Conservation (phyloP, 2,888 invertebrate genomes). For the Cryptus armator region DNA sequence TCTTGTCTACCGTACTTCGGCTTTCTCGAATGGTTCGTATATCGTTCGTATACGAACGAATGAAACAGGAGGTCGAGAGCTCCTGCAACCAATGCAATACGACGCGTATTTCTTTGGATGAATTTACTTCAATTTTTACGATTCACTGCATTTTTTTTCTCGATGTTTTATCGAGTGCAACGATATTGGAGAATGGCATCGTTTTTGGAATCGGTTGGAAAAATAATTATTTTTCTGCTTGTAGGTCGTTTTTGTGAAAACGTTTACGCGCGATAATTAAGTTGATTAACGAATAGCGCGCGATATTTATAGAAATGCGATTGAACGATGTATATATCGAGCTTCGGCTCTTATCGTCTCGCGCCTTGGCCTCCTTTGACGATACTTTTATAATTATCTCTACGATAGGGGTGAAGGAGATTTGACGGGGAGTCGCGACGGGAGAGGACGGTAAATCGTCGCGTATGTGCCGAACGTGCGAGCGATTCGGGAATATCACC, state of each 20-base stretch:
- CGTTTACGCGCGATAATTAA: too few species aligned
- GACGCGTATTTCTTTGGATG: background rate
- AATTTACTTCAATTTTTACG: constrained; percentile 5
- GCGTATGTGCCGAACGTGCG: constrained; percentile 50
- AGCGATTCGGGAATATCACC: constrained; percentile 56
- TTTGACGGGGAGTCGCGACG: background rate
- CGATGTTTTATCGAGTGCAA: too few species aligned
- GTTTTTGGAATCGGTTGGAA: too few species aligned
- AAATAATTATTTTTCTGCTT: too few species aligned
- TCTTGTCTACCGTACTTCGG: background rate
- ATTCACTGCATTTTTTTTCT: background rate
- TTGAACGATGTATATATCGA: background rate
- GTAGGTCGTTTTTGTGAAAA: too few species aligned
- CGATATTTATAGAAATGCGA: too few species aligned
- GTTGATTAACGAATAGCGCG: too few species aligned
- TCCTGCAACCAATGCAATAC: background rate
- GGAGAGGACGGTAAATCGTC: constrained; percentile 55
- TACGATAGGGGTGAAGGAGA: background rate
- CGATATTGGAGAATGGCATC: too few species aligned
- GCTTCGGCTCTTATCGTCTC: background rate
- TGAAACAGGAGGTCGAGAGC: background rate
- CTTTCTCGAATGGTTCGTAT: background rate
- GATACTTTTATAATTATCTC: background rate
- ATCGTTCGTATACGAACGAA: background rate
- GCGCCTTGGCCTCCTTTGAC: constrained; percentile 5